phyloP scores from a whole-genome alignment of 2,797 vertebrate genomes.

The Hoplostethus mediterraneus region DNA sequence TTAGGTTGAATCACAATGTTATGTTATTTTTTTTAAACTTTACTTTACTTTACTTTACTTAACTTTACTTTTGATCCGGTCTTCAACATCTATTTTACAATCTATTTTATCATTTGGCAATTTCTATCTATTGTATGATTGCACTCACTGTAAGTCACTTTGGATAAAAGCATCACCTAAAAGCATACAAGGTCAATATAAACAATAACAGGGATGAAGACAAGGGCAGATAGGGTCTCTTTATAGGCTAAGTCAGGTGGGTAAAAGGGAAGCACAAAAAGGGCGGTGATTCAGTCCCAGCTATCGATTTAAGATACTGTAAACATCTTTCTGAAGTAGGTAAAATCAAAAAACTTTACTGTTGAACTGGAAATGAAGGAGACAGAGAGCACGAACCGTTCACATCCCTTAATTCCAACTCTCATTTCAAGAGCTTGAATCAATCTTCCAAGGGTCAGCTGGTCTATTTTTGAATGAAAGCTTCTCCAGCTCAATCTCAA shows the following conservation, averaged over 20 bases:
- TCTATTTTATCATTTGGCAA: no score
- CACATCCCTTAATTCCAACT: conserved; percentile 58
- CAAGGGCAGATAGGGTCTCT: not conserved
- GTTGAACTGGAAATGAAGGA: conserved; percentile 31
- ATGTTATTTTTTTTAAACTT: no score
- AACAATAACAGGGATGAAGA: conserved; percentile 10
- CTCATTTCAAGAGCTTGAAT: conserved; percentile 62
- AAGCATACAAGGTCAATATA: no score
- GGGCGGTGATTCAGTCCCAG: not conserved
- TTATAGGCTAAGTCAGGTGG: not conserved
- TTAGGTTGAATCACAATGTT: no score
- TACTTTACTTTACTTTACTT: no score
- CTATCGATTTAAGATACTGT: conserved; percentile 1
- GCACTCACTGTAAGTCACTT: no score
- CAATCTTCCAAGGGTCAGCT: conserved; percentile 52
- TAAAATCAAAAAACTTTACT: conserved; percentile 39
- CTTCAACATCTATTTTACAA: no score
- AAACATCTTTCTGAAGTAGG: conserved; percentile 21
- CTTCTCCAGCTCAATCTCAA: conserved; percentile 43
- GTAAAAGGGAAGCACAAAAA: not conserved
- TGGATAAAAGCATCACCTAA: no score
- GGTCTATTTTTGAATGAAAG: conserved; percentile 42
- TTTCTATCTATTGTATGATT: no score
- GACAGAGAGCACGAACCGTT: conserved; percentile 32
- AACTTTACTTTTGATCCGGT: no score